Base-by-base conservation (phyloP, 1,140 invertebrate species). In the Drosophila saltans region DNA sequence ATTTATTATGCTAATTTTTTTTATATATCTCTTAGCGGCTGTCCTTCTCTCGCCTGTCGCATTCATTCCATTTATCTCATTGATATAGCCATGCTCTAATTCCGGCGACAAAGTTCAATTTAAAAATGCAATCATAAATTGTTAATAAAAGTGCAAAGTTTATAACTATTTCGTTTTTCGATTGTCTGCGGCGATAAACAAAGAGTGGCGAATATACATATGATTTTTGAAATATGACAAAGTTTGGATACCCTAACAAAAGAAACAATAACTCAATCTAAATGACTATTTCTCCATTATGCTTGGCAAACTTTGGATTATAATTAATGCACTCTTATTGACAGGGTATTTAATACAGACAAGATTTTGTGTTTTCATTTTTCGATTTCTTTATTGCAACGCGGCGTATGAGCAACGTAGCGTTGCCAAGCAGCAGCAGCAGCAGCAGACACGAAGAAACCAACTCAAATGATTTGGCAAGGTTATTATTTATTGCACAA, bases 401-500 rank as follows among this genome's bases (percentile, higher is more conserved):
- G 24, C 63, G 52, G 48, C 58, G n/a, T 67, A 4, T 55, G 43
- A 59, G 36, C 66, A 69, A 66, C 55, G 57, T 63, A 63, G 71
- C 69, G 82, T 81, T 84, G 76, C 72, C 81, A 77, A 60, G 72
- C 66, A 52, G 45, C 45, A 52, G 16, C 16, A 16, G 16, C 16
- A 16, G 45, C 66, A 52, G 45, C 45, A 52, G 45, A 52, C 45
- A 52, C 45, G 48, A 63, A 61, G 66, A 85, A 85, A 86, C 82
- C 66, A 73, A 85, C 69, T 86, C 82, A 79, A 85, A 79, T 69
- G 82, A 79, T 81, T 85, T 86, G 79, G 75, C 82, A 85, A 85
- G 82, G 82, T 86, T 85, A 86, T 85, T 85, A 85, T 85, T 76
- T 81, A 85, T 85, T 85, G 82, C 82, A 86, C 78, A 85, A 81